These are phyloP conservation scores for Spialia ferax DNA, from an alignment of 2,888 invertebrate species.

Conservation along the genomic window DNA sequence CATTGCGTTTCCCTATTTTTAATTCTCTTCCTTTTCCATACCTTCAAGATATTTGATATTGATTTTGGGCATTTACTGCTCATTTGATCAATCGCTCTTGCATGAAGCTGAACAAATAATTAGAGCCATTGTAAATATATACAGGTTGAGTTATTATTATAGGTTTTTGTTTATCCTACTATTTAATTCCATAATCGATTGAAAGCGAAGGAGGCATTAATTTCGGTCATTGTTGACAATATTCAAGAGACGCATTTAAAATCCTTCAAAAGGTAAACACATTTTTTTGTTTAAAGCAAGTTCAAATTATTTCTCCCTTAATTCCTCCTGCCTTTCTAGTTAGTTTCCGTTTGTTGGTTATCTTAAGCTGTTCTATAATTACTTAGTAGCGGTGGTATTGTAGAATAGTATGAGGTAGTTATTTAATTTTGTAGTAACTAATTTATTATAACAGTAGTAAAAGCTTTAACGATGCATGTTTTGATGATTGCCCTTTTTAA, in stretches of 20 bases:
- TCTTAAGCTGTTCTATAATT: constrained; percentile 36
- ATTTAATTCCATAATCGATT: constrained; percentile 16
- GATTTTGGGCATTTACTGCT: background rate
- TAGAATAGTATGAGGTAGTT: constrained; percentile 60
- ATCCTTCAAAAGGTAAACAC: background rate
- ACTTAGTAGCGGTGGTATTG: constrained; percentile 25
- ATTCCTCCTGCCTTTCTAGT: constrained; percentile 29
- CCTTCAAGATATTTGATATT: no score
- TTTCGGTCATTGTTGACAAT: constrained; percentile 6
- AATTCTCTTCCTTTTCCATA: background rate
- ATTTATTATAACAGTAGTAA: constrained; percentile 51
- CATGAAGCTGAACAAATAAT: background rate
- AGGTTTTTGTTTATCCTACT: background rate
- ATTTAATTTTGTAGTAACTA: constrained; percentile 66
- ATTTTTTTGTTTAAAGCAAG: background rate
- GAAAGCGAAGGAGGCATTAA: constrained; percentile 14
- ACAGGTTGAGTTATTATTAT: constrained; percentile 5
- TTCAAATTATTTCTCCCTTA: background rate
- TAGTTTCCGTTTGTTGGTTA: constrained; percentile 34
- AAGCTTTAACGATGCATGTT: constrained; percentile 66
- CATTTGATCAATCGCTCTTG: background rate
- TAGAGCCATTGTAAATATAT: constrained; percentile 31
- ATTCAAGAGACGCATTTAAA: constrained; percentile 3
- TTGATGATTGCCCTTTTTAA: constrained; percentile 45
- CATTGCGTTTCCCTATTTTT: no score